phyloP scores from a whole-genome alignment of 2,797 vertebrate genomes.

The Pseudomugil gertrudae region DNA sequence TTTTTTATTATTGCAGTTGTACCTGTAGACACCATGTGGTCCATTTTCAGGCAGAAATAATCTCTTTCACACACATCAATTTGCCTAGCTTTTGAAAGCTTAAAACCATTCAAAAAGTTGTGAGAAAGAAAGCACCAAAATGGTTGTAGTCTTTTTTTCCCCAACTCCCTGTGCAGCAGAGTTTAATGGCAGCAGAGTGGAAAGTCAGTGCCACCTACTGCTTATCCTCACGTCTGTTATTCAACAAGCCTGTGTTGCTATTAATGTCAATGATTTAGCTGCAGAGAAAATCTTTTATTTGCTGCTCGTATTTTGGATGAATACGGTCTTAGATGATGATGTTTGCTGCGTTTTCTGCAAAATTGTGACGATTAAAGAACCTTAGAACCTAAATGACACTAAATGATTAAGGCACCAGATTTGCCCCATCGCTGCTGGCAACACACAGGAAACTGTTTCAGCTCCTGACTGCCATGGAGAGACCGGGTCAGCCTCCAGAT shows the following conservation, averaged over 20 bases:
- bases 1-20: too few species aligned
- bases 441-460: conserved; percentile 18
- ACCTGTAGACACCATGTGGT: too few species aligned
- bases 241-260: neutral
- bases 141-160: neutral
- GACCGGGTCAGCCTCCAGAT: conserved; percentile 69
- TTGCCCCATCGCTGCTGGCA: neutral
- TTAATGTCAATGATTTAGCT: neutral
- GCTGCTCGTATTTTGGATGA: neutral
- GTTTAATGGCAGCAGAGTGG: neutral
- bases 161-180: neutral
- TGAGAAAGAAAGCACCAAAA: neutral
- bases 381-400: too few species aligned
- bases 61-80: conserved; percentile 19
- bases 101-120: too few species aligned
- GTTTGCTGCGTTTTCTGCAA: too few species aligned
- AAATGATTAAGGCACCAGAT: neutral
- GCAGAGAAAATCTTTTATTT: neutral
- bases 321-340: neutral
- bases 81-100: conserved; percentile 5
- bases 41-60: conserved; percentile 2
- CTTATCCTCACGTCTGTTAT: neutral
- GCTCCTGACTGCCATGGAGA: conserved; percentile 62
- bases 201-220: neutral
- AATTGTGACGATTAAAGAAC: too few species aligned